A percentile compares a stretch with the other conserved stretches of the same genome.
Evolutionary conservation across 2,797 vertebrate species (phyloP).

Genomic region (Notolepis coatsorum): DNA sequence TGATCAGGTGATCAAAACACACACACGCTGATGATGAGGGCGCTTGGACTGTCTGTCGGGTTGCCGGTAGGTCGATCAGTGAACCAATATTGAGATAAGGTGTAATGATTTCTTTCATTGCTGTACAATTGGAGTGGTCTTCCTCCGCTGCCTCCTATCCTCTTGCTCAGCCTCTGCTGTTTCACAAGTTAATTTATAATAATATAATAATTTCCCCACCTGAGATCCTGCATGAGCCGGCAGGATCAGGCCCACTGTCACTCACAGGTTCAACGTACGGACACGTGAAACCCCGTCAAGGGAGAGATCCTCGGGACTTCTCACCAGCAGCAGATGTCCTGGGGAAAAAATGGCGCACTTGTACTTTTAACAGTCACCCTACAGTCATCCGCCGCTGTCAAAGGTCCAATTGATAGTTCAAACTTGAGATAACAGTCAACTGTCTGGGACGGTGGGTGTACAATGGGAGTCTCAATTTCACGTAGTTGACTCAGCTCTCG

Average conservation of each 20-base stretch:
- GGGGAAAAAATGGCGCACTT: conserved; percentile 36
- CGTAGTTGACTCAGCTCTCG: conserved; percentile 65
- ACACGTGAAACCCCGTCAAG: conserved; percentile 47
- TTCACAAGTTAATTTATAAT: too few relatives aligned
- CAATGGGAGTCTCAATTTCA: conserved; percentile 41
- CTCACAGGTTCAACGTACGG: conserved; percentile 46
- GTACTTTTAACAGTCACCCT: conserved; percentile 50
- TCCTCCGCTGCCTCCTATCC: not conserved
- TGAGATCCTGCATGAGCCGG: conserved; percentile 43
- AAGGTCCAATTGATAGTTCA: conserved; percentile 50
- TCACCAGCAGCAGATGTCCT: conserved; percentile 53
- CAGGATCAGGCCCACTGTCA: conserved; percentile 45
- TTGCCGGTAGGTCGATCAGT: conserved; percentile 28
- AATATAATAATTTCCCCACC: too few relatives aligned
- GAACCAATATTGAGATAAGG: conserved; percentile 48
- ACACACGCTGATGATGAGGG: conserved; percentile 56
- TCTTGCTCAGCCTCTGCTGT: too few relatives aligned
- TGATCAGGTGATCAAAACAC: conserved; percentile 59
- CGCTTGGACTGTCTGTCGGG: conserved; percentile 29
- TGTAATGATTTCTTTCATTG: conserved; percentile 47
- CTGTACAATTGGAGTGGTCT: conserved; percentile 33
- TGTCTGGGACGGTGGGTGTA: conserved; percentile 53
- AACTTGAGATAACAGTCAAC: conserved; percentile 48
- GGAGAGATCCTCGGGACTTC: conserved; percentile 35
- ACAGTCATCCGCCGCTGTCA: conserved; percentile 52